These are phyloP conservation scores for Cheumatopsyche charites DNA, from an alignment of 1,140 invertebrate genomes.

Conservation along the genomic window DNA sequence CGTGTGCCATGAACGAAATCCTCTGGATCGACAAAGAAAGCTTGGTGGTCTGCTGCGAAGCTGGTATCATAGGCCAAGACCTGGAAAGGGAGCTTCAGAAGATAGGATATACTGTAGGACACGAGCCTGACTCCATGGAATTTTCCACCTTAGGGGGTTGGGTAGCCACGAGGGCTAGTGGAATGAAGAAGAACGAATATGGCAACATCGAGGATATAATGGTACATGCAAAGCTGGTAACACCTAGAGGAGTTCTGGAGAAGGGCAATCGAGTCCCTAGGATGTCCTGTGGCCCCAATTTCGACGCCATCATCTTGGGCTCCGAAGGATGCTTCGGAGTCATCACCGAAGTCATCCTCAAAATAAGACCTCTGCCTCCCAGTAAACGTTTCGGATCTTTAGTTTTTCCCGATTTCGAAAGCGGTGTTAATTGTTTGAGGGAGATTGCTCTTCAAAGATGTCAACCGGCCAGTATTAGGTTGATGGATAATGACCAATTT, in stretches of 20 bases:
- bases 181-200: constrained; percentile 99
- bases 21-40: constrained; percentile 88
- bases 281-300: constrained; percentile 92
- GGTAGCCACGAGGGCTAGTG: constrained; percentile 96
- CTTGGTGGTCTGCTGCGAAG: constrained; percentile 80
- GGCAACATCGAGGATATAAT: constrained; percentile 97
- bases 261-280: constrained; percentile 73
- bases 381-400: constrained; percentile 90
- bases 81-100: constrained; percentile 77
- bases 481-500: constrained; percentile 98
- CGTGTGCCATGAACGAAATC: constrained; percentile 93
- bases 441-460: constrained; percentile 79
- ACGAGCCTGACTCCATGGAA: constrained; percentile 98
- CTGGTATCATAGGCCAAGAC: constrained; percentile 95
- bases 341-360: constrained; percentile 91
- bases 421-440: constrained; percentile 85
- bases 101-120: constrained; percentile 80
- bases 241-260: constrained; percentile 81
- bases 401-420: constrained; percentile 91
- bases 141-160: constrained; percentile 97
- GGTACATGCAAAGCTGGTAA: constrained; percentile 88
- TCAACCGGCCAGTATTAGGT: constrained; percentile 92
- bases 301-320: constrained; percentile 95
- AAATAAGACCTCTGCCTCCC: constrained; percentile 88
- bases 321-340: constrained; percentile 96